Base-by-base conservation (phyloP, 2,888 invertebrate species). In the Cyclophora punctaria region DNA sequence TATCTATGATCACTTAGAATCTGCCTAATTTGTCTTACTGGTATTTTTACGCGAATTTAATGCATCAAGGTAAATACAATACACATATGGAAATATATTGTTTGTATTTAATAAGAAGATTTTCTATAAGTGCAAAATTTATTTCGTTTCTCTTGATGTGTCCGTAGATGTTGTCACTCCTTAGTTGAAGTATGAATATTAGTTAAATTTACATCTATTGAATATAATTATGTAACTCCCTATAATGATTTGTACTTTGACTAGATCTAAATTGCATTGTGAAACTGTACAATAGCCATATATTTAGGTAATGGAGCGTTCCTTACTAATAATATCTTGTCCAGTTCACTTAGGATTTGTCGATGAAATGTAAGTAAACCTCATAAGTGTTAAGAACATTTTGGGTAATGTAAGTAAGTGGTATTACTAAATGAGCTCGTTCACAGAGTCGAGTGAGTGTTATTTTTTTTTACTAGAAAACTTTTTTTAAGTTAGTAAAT, bases 231-330 rank as follows among this genome's bases (percentile, higher is more conserved):
- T 85, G 80, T 86, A 83, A 80, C 80, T 83, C 80, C 20, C 82
- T 83, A 79, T 56, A 83, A 85, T 78, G 81, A 81, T 84, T 86
- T 87, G 86, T 88, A 87, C 85, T 87, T 86, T 86, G 85, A 86
- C 81, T 87, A 87, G 85, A 81, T 83, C 83, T 87, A 87, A 87
- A 87, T 84, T 83, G 66, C 80, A 83, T 79, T 86, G 81, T 86
- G 78, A 80, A 84, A 83, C 75, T 83, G 80, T 84, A 82, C 81
- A 85, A 86, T 86, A 86, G 85, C 82, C 83, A 81, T 85, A 82
- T 73, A 70, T 79, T 75, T 84, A 84, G 82, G 79, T 78, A 78
- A 82, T 78, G 84, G 84, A 86, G 85, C 83, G 80, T 83, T 80
- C 75, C 71, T 79, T 78, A 80, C 82, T 82, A 81, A 75, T 76